Evolutionary conservation across 2,888 invertebrate genomes (phyloP).

Genomic region (Rhagophthalmus giganteus): DNA sequence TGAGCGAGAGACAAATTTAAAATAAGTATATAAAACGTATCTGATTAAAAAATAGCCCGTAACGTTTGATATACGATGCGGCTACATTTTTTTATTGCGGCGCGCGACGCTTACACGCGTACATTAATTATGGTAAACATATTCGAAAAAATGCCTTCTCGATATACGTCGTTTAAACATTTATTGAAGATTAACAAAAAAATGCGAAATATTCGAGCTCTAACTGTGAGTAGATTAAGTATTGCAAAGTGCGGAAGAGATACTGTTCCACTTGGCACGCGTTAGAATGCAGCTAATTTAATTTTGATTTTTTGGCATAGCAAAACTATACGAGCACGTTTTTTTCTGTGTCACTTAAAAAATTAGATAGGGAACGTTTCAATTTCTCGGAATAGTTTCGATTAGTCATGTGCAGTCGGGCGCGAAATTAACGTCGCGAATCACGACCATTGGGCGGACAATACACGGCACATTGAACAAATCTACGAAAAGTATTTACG

Average conservation of each 20-base stretch:
- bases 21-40: no score
- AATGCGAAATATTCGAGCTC: not conserved
- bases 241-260: slow-evolving; percentile 13
- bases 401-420: no score
- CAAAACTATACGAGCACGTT: not conserved
- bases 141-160: not conserved
- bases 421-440: no score
- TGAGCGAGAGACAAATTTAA: slow-evolving; percentile 14
- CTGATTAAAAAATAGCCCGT: not conserved
- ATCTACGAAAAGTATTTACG: no score
- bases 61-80: not conserved
- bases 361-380: no score
- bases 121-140: not conserved
- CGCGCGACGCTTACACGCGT: not conserved
- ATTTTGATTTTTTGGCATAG: slow-evolving; percentile 18
- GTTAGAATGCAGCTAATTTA: slow-evolving; percentile 20
- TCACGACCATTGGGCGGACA: no score
- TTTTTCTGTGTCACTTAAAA: no score
- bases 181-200: not conserved
- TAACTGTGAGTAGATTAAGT: not conserved
- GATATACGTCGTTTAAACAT: not conserved
- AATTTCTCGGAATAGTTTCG: no score
- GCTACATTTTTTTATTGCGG: not conserved
- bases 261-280: slow-evolving; percentile 24
- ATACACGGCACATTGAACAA: no score